These are phyloP conservation scores for Bufo bufo DNA, from an alignment of 2,113 vertebrate species.

Conservation along the genomic window DNA sequence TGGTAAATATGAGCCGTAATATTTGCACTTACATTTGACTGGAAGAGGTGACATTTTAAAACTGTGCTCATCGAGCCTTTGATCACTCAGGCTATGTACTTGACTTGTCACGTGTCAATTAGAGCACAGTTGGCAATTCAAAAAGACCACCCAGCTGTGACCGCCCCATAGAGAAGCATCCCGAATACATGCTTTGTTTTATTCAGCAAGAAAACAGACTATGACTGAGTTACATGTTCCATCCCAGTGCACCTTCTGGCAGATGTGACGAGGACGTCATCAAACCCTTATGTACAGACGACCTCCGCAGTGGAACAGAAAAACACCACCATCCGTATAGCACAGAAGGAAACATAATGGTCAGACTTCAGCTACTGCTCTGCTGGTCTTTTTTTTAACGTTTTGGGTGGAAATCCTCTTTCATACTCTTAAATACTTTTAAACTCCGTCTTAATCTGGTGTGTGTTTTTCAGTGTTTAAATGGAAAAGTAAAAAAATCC, in stretches of 20 bases:
- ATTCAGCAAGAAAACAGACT: slow-evolving; percentile 7
- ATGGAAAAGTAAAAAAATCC: no score
- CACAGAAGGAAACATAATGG: no score
- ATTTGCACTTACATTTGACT: background rate
- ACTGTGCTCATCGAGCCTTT: background rate
- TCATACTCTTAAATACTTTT: no score
- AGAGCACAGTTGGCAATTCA: background rate
- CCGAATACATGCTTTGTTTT: background rate
- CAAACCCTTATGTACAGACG: background rate
- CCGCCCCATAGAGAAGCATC: background rate
- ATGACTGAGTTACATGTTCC: background rate
- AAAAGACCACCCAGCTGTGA: background rate
- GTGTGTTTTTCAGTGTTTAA: no score
- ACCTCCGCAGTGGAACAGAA: no score
- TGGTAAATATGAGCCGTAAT: background rate
- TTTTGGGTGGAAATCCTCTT: no score
- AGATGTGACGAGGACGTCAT: background rate
- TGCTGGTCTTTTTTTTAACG: no score
- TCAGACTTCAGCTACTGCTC: no score
- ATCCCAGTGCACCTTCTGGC: background rate
- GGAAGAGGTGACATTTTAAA: background rate
- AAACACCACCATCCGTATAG: no score
- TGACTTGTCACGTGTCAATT: background rate
- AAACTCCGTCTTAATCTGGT: no score
- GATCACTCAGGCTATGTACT: background rate